Evolutionary conservation across 1,140 invertebrate species (phyloP), one percentile per base, ranked within the genome.

Genomic region (Orius insidiosus): DNA sequence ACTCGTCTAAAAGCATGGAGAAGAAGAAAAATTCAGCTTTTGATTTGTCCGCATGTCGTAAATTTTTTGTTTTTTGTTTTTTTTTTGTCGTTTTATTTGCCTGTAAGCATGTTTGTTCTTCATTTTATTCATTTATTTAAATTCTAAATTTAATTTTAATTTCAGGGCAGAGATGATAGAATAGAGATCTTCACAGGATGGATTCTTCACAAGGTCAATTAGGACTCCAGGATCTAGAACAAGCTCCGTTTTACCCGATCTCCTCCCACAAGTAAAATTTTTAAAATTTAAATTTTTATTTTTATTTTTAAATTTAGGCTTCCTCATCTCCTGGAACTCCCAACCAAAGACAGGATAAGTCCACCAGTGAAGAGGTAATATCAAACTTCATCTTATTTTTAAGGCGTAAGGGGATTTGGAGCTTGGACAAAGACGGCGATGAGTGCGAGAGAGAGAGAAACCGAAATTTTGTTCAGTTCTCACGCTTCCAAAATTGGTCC

Each of bases 281-380:
- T n/a, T n/a, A n/a, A n/a, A n/a, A 18, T 30, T 40, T 53, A 32
- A 34, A 39, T 51, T 15, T 46, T 52, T 46, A 36, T 15, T n/a
- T n/a, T 36, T 18, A 13, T 5, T 30, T 49, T 19, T 45, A 18
- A 44, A 45, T 35, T 36, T 71, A 82, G 68, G 75, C 81, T 49
- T 73, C 78, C 52, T 70, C 74, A 37, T 79, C 79, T 54, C 83
- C 85, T 45, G 80, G 81, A 55, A 79, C 76, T 30, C 78, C 80
- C 35, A 62, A 61, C 41, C 85, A 87, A 57, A 71, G 86, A 38
- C 81, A 89, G 59, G 88, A 94, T 66, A 90, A 92, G 60, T 80
- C 83, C 42, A 84, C 82, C 52, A 92, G 85, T 59, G 90, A 95
- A 63, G 89, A 95, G 83, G 88, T 93, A 67, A 71, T 74, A 66